Conservation (phyloP, 2,888 invertebrate species). For the Caenorhabditis sinica region DNA sequence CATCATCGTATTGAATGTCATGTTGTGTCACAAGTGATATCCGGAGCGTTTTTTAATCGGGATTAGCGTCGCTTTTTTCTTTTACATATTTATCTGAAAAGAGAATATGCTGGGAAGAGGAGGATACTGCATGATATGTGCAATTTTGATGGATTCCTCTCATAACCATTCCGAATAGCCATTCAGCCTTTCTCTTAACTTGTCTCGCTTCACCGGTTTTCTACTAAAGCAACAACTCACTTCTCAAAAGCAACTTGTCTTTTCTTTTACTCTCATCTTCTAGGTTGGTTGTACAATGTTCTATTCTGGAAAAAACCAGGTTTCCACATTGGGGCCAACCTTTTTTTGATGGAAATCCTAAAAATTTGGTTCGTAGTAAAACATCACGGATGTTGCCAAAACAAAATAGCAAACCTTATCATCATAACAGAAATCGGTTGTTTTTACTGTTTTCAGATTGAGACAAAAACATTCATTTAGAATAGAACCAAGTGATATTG, state of each 20-base stretch:
- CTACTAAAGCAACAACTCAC: conserved; percentile 57
- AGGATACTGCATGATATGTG: conserved; percentile 50
- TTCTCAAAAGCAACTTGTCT: conserved; percentile 63
- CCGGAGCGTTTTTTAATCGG: conserved; percentile 31
- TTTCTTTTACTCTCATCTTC: conserved; percentile 37
- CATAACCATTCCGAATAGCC: conserved; percentile 62
- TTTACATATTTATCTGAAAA: neutral
- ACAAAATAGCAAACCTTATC: no score
- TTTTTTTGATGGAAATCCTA: neutral
- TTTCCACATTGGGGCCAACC: neutral
- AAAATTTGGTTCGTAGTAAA: neutral
- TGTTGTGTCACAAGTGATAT: conserved; percentile 25
- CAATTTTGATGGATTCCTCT: conserved; percentile 61
- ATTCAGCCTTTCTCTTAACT: conserved; percentile 61
- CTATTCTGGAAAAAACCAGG: neutral
- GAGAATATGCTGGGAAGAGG: neutral
- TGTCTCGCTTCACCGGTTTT: conserved; percentile 67
- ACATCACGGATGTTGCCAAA: no score
- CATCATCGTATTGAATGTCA: conserved; percentile 1
- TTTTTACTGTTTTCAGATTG: no score
- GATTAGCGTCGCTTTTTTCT: conserved; percentile 11
- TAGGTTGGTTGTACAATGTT: conserved; percentile 32
- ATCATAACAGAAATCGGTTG: no score
- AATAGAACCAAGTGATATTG: no score
- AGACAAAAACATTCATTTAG: no score